phyloP scores from a whole-genome alignment of 2,113 vertebrate species.

The Rhinoderma darwinii region DNA sequence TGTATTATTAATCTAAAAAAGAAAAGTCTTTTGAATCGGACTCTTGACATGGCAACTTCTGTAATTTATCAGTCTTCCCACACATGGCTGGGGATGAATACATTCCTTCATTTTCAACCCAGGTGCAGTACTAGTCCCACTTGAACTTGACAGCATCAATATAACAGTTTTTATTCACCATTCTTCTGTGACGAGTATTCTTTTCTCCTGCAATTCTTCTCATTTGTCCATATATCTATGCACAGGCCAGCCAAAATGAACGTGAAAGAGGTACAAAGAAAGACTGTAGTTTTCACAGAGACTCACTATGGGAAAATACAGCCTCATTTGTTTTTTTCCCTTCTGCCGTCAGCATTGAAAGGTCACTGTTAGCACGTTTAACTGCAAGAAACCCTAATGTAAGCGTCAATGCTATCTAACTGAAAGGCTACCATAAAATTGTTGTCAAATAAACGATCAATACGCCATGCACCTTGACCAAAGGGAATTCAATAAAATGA shows the following conservation, averaged over 20 bases:
- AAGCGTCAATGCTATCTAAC: conserved; percentile 8
- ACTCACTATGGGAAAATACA: conserved; percentile 61
- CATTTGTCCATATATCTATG: conserved; percentile 70
- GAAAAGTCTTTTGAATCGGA: conserved; percentile 74
- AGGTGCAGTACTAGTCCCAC: conserved; percentile 81
- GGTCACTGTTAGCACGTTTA: conserved; percentile 64
- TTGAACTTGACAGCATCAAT: conserved; percentile 71
- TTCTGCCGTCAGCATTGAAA: conserved; percentile 62
- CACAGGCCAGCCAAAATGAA: conserved; percentile 69
- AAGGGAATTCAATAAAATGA: neutral
- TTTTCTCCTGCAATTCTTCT: conserved; percentile 70
- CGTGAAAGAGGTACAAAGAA: conserved; percentile 68
- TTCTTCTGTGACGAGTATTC: conserved; percentile 69
- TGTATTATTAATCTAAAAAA: conserved; percentile 76
- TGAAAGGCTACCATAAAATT: conserved; percentile 14
- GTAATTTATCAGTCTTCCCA: conserved; percentile 73
- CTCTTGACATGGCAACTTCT: conserved; percentile 69
- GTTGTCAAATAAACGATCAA: neutral
- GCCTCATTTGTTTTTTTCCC: conserved; percentile 8
- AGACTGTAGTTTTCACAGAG: conserved; percentile 67
- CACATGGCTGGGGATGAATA: conserved; percentile 76
- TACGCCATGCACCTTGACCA: neutral
- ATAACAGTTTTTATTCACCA: conserved; percentile 70
- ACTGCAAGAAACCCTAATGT: conserved; percentile 43
- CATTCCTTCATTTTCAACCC: conserved; percentile 72